Evolutionary conservation across 2,113 vertebrate genomes (phyloP).

Genomic region (Lagenorhynchus albirostris): DNA sequence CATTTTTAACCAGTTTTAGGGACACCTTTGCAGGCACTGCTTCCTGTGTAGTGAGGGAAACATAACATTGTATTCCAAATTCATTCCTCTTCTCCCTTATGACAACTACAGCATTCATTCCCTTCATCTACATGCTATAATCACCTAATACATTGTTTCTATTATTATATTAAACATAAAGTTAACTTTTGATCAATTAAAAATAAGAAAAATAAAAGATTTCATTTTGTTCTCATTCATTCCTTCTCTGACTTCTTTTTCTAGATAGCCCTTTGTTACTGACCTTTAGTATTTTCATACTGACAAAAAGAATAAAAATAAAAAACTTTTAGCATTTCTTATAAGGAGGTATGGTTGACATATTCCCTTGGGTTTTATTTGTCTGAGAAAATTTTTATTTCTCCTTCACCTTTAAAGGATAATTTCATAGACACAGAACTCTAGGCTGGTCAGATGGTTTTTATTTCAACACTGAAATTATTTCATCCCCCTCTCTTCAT

Average conservation of each 20-base stretch:
- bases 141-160: neutral
- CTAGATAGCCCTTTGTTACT: neutral
- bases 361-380: neutral
- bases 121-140: neutral
- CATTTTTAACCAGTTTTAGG: neutral
- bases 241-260: neutral
- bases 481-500: neutral
- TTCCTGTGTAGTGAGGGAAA: neutral
- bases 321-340: neutral
- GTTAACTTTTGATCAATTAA: neutral
- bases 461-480: neutral
- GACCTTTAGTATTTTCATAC: neutral
- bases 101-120: neutral
- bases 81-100: neutral
- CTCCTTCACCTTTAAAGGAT: neutral
- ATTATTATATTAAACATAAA: neutral
- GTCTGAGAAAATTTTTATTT: neutral
- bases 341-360: neutral
- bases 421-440: neutral
- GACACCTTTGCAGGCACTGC: neutral
- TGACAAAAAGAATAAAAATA: neutral
- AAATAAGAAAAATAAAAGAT: neutral
- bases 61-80: neutral
- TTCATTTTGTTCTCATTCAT: neutral
- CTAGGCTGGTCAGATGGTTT: neutral